Conservation (phyloP, 2,888 invertebrate species). For the Drosophila hamatofila region DNA sequence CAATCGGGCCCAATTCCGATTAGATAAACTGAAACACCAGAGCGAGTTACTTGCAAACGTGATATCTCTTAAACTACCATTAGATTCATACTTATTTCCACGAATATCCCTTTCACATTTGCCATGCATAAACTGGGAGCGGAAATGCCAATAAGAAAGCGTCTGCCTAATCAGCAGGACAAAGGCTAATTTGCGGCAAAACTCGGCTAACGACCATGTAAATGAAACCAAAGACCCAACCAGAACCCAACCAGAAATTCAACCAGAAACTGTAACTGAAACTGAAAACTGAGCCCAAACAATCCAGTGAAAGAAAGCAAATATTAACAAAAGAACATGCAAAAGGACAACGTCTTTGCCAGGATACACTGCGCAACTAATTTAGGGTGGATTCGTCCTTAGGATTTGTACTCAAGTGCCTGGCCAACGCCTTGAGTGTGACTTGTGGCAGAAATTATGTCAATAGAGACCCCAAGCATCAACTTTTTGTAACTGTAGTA, state of each 20-base stretch:
- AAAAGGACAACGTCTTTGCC: slow-evolving; percentile 50
- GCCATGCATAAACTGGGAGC: slow-evolving; percentile 37
- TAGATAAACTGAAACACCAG: slow-evolving; percentile 31
- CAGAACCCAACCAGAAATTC: slow-evolving; percentile 15
- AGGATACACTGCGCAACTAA: slow-evolving; percentile 52
- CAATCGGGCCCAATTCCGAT: slow-evolving; percentile 25
- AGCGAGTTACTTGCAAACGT: neutral
- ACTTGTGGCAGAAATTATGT: slow-evolving; percentile 78
- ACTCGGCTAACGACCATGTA: slow-evolving; percentile 72
- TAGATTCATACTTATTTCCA: neutral
- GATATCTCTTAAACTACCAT: slow-evolving; percentile 18
- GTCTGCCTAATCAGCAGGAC: slow-evolving; percentile 60
- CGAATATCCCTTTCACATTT: slow-evolving; percentile 21
- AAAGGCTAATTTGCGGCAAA: slow-evolving; percentile 76
- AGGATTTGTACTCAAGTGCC: slow-evolving; percentile 64
- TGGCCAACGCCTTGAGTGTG: slow-evolving; percentile 79
- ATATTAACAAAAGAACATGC: slow-evolving; percentile 58
- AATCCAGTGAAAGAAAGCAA: slow-evolving; percentile 45
- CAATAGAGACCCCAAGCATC: slow-evolving; percentile 62
- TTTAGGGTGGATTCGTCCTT: slow-evolving; percentile 76
- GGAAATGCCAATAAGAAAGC: slow-evolving; percentile 71
- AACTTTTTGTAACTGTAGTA: slow-evolving; percentile 40
- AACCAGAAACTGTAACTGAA: slow-evolving; percentile 38
- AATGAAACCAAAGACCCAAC: slow-evolving; percentile 54
- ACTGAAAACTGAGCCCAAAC: slow-evolving; percentile 31